Conservation (phyloP, 1,140 invertebrate species). For the Macrotrachela quadricornifera region DNA sequence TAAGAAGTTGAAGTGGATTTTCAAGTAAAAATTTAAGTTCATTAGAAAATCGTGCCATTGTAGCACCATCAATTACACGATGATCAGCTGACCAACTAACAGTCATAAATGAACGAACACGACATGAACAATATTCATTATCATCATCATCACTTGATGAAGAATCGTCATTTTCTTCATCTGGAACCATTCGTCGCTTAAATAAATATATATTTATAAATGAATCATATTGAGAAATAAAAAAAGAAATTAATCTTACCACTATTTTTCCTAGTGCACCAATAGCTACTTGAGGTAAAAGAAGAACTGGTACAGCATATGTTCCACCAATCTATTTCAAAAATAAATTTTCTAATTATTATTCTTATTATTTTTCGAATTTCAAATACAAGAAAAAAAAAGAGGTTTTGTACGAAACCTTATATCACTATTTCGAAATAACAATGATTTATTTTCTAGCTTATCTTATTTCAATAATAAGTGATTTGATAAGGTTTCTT, state of each 20-base stretch:
- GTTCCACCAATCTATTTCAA: constrained; percentile 67
- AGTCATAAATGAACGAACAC: constrained; percentile 38
- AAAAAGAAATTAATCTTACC: constrained; percentile 27
- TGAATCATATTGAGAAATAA: background rate
- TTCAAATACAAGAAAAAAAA: too few relatives aligned
- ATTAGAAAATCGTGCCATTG: constrained; percentile 78
- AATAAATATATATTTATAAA: constrained; percentile 26
- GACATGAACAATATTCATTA: too few relatives aligned
- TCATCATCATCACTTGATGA: too few relatives aligned
- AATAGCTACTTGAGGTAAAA: constrained; percentile 77
- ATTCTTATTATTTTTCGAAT: too few relatives aligned
- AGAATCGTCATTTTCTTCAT: constrained; percentile 44
- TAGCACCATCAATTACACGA: constrained; percentile 82
- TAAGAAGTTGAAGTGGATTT: constrained; percentile 29
- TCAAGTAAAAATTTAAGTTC: constrained; percentile 74
- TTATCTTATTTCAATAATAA: too few relatives aligned
- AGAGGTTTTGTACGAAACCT: too few relatives aligned
- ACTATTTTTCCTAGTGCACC: constrained; percentile 73
- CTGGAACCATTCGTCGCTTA: constrained; percentile 51
- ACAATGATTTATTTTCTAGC: too few relatives aligned
- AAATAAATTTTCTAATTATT: too few relatives aligned
- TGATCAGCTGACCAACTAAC: constrained; percentile 90
- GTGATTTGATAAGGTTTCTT: too few relatives aligned
- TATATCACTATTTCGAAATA: too few relatives aligned
- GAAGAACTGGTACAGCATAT: constrained; percentile 72